Percentiles rank a stretch among this genome's conserved stretches.
Conservation (phyloP, 2,797 vertebrate species). For the Setipinna tenuifilis region DNA sequence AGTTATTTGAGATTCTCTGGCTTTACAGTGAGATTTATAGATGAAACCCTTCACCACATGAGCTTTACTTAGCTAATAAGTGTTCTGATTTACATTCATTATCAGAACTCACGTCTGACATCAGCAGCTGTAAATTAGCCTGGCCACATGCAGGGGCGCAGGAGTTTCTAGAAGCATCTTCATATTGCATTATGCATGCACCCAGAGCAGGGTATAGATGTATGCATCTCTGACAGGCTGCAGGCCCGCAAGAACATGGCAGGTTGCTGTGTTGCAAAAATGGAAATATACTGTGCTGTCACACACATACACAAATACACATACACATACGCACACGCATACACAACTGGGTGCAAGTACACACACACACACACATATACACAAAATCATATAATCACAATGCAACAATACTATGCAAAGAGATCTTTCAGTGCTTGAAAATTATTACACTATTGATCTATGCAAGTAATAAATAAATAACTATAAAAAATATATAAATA, state of each 20-base stretch:
- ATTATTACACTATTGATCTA: not conserved
- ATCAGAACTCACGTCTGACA: not conserved
- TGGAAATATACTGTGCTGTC: not conserved
- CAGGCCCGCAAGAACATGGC: no score
- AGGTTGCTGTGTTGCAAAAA: no score
- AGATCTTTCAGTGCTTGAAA: not conserved
- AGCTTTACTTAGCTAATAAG: not conserved
- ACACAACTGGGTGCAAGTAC: no score
- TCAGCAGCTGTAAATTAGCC: no score
- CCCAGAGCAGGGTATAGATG: no score
- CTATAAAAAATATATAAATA: not conserved
- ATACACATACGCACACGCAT: not conserved
- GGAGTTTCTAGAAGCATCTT: no score
- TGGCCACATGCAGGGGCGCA: no score
- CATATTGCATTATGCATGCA: no score
- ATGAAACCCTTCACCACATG: not conserved
- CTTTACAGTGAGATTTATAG: no score
- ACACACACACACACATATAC: not conserved
- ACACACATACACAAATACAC: not conserved
- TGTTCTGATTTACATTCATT: not conserved
- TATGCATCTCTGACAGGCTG: no score
- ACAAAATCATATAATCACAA: not conserved
- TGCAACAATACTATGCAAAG: not conserved
- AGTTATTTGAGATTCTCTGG: no score
- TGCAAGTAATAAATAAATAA: not conserved